Percentiles rank a stretch among this genome's conserved stretches.
phyloP scores from a whole-genome alignment of 2,888 invertebrate species.

The Pandemis cinnamomeana region DNA sequence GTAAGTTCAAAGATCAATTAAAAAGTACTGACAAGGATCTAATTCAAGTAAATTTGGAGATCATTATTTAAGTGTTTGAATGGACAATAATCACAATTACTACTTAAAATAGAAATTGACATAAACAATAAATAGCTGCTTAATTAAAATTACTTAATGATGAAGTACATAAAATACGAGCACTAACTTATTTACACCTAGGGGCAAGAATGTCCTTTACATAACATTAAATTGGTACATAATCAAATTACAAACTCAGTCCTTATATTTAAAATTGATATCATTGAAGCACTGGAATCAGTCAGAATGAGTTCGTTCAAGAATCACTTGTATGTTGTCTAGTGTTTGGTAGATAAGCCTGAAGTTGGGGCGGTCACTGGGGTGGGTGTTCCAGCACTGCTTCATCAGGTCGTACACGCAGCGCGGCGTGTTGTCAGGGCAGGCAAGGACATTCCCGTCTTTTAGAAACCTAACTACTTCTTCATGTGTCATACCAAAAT shows the following conservation, averaged over 20 bases:
- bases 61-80: conserved; percentile 14
- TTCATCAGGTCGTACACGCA: conserved; percentile 96
- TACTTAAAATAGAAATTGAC: conserved; percentile 45
- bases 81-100: conserved; percentile 30
- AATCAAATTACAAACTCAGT: conserved; percentile 47
- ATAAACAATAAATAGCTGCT: conserved; percentile 42
- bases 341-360: conserved; percentile 91
- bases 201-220: conserved; percentile 43
- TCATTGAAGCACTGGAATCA: conserved; percentile 51
- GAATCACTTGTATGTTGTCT: conserved; percentile 86
- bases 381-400: conserved; percentile 96
- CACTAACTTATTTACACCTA: conserved; percentile 42
- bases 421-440: conserved; percentile 95
- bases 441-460: conserved; percentile 95
- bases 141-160: conserved; percentile 39
- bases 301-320: conserved; percentile 77
- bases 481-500: conserved; percentile 98
- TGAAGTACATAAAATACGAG: conserved; percentile 34
- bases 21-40: background rate
- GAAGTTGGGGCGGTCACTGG: conserved; percentile 94
- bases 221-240: conserved; percentile 38
- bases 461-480: conserved; percentile 98
- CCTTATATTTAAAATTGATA: conserved; percentile 28
- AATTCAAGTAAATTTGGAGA: conserved; percentile 32
- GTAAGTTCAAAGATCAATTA: background rate